Base-by-base conservation (phyloP, 2,797 vertebrate genomes). In the Salmo trutta region DNA sequence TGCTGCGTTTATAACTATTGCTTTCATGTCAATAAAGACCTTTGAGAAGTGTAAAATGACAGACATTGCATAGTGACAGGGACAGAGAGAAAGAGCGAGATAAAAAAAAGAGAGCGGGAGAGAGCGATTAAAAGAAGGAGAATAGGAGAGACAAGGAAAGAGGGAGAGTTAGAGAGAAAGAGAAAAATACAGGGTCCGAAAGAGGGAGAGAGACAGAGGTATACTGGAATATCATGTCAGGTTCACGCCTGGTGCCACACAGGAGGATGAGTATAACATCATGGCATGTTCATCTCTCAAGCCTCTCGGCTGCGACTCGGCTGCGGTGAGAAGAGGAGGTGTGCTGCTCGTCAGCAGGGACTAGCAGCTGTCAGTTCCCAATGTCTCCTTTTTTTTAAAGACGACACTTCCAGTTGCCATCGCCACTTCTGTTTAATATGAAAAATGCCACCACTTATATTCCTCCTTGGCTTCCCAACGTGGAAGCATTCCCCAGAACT, bases 381-480 rank as follows among this genome's bases (percentile, higher is more conserved):
- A 51, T 27, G 85, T 81, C 77, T 89, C 75, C 82, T 87, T 84
- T 84, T 33, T 47, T 33, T 24, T 1, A 71, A n/a, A 71, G 68
- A 47, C 82, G 84, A 77, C 87, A 81, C 79, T 62, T 62, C 24
- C 59, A 75, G 81, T 71, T 89, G 88, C 86, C 86, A 81, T 88
- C 86, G 81, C 82, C 83, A 74, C 87, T 89, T 83, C 65, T 85
- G 86, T 89, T 90, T 86, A 88, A 89, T 87, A 87, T 88, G 82
- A 91, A 86, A 88, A 76, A 75, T 82, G 86, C 81, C 85, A 83
- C 77, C 17, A 19, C 78, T 82, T 79, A 72, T 84, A 79, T 83
- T 77, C 83, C 84, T 79, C 24, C 75, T 54, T 10, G 81, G 75
- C 77, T 75, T 73, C 24, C 52, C 12, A 70, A 81, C 21, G 12